A percentile compares a stretch with the other conserved stretches of the same genome.
These are phyloP conservation scores for Indicator maculatus DNA, from an alignment of 2,113 vertebrate species.

Conservation along the genomic window DNA sequence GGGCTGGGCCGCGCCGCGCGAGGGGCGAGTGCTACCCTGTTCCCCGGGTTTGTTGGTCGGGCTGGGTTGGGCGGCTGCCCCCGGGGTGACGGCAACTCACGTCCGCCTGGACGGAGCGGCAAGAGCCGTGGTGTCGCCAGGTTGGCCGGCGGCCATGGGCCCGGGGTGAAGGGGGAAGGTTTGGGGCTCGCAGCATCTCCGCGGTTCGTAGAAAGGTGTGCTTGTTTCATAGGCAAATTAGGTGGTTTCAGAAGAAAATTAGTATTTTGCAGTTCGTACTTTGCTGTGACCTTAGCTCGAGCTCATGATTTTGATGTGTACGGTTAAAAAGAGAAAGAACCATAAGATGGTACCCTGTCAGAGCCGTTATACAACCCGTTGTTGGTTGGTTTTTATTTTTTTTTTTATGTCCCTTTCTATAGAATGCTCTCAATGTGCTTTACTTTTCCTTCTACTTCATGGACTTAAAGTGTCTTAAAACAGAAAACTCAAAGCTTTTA, in stretches of 20 bases:
- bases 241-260: not conserved
- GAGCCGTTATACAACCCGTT: not conserved
- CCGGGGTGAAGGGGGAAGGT: too few species aligned
- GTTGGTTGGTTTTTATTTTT: not conserved
- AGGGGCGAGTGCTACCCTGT: fast-evolving
- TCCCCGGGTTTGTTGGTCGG: not conserved
- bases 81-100: not conserved
- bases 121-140: not conserved
- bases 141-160: not conserved
- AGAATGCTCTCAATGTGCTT: not conserved
- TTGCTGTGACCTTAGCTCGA: not conserved
- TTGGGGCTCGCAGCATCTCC: not conserved
- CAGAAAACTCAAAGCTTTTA: not conserved
- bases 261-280: fast-evolving
- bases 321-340: not conserved
- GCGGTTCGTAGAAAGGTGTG: not conserved
- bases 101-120: not conserved
- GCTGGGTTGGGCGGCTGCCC: not conserved
- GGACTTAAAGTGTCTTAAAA: not conserved
- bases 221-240: too few species aligned
- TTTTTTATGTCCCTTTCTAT: not conserved
- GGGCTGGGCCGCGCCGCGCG: fast-evolving
- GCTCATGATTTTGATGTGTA: fast-evolving
- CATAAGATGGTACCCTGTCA: not conserved
- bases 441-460: fast-evolving